These are phyloP conservation scores for Barnardius zonarius DNA, from an alignment of 2,113 vertebrate genomes.

Conservation along the genomic window DNA sequence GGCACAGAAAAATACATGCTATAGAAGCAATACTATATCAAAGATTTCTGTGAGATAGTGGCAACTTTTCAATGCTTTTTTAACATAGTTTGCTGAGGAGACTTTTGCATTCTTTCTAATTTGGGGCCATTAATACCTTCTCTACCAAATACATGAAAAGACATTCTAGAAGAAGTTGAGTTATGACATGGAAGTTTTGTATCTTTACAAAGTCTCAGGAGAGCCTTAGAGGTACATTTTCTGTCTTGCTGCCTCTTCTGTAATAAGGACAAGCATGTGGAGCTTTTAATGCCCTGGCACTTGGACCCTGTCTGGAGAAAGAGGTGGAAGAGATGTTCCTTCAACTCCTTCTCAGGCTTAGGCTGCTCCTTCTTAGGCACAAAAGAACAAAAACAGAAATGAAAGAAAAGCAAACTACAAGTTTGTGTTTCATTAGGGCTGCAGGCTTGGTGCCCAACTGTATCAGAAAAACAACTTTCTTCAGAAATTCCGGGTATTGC, in stretches of 20 bases:
- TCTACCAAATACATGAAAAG: constrained; percentile 43
- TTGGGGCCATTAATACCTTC: constrained; percentile 6
- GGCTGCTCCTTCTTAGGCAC: constrained; percentile 15
- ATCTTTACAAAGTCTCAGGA: constrained; percentile 40
- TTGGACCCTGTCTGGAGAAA: constrained; percentile 41
- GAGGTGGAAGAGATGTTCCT: constrained; percentile 34
- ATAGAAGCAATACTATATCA: neutral
- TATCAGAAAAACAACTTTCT: neutral
- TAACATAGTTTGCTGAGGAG: neutral
- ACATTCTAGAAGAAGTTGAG: constrained; percentile 73
- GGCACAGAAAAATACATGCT: neutral
- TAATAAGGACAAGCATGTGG: constrained; percentile 4
- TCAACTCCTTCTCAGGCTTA: constrained; percentile 31
- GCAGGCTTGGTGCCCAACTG: constrained; percentile 37
- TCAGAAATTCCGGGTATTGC: constrained; percentile 18
- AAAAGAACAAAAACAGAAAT: constrained; percentile 49
- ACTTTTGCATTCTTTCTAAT: constrained; percentile 49
- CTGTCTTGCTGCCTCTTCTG: constrained; percentile 37
- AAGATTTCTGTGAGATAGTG: neutral
- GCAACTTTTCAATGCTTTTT: neutral
- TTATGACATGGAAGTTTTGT: constrained; percentile 71
- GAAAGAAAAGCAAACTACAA: neutral
- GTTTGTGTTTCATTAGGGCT: constrained; percentile 22
- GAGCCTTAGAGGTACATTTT: constrained; percentile 63
- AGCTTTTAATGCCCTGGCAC: constrained; percentile 26